Evolutionary conservation across 2,797 vertebrate species (phyloP), one percentile per base, ranked within the genome.

Genomic region (Serranus cabrilla): DNA sequence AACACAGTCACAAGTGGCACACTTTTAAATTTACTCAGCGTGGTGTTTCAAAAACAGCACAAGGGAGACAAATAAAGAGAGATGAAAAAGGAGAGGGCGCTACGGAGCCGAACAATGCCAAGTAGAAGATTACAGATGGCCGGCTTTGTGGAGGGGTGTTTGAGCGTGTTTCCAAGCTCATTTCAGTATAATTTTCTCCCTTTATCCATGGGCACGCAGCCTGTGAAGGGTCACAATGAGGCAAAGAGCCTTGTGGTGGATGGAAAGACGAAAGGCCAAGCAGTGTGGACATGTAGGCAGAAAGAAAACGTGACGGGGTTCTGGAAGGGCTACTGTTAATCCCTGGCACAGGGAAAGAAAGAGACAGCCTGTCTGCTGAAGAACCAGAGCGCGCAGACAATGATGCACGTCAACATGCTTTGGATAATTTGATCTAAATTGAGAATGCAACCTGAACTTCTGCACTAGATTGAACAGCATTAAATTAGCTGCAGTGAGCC

Each of bases 121-220:
- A 78, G 73, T 18, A 74, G 72, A 76, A 73, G 64, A 89, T 86
- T 86, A 73, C 69, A 89, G 74, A 80, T 81, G 81, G 52, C 70
- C 67, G 11, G 37, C 63, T 81, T 76, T 80, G 81, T 87, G 40
- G 54, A 61, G 61, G 21, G 64, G 68, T 61, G 78, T 71, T 82
- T 54, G 56, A 84, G 56, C 71, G 71, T 76, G 71, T 84, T 84
- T 73, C 73, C 71, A 78, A 80, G 81, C 76, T 88, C 54, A 84
- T 86, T 86, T 87, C 45, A 54, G 68, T 74, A 69, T 80, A 84
- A 86, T 90, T 85, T 87, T 74, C 63, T 76, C 54, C 71, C 67
- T 83, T 85, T 83, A 86, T 87, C 80, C 61, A 55, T 31, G 58
- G 76, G 61, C 68, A 81, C 45, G 49, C 58, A 76, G 60, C 54